Evolutionary conservation across 2,113 vertebrate species (phyloP), one percentile per base, ranked within the genome.

Genomic region (Chelonoidis abingdonii): DNA sequence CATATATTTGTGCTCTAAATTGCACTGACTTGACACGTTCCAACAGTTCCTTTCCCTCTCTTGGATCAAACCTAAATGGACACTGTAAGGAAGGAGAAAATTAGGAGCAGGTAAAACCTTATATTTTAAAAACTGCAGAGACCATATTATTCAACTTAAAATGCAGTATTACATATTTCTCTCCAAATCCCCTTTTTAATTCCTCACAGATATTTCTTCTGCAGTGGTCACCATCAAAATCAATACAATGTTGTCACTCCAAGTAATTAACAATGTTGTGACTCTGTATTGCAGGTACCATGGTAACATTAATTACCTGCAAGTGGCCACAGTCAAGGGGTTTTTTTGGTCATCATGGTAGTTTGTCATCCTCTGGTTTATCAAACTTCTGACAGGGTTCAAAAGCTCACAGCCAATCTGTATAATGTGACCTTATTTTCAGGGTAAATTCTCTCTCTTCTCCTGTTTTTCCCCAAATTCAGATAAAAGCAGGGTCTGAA

Each of bases 221-320:
- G 81, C 65, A 84, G 53, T 50, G 89, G 87, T 83, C 93, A 95
- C 91, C 94, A 91, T 93, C 75, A 91, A 93, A 84, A 97, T 92
- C 94, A 83, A 80, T 85, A 86, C 69, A 83, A 50, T 75, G 81
- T n/a, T 90, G 87, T 57, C 87, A 89, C 57, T 25, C 78, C 89
- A 95, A 57, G 86, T 81, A 94, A 97, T 95, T 96, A 95, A 94
- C 93, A 75, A 84, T 65, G 84, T 47, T 44, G 83, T 75, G 75
- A 35, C 53, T 95, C 93, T 92, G 91, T 65, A 92, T 35, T 47
- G 79, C 25, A 25, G 86, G 82, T 87, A n/a, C 53, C 94, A 95
- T 91, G 90, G 96, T 91, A 95, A 97, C 80, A 65, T 92, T 92
- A 95, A 97, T 92, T 95, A 95, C 85, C 84, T 95, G 85, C 38